These are phyloP conservation scores for Nanorana parkeri DNA, from an alignment of 2,113 vertebrate species.

Conservation along the genomic window DNA sequence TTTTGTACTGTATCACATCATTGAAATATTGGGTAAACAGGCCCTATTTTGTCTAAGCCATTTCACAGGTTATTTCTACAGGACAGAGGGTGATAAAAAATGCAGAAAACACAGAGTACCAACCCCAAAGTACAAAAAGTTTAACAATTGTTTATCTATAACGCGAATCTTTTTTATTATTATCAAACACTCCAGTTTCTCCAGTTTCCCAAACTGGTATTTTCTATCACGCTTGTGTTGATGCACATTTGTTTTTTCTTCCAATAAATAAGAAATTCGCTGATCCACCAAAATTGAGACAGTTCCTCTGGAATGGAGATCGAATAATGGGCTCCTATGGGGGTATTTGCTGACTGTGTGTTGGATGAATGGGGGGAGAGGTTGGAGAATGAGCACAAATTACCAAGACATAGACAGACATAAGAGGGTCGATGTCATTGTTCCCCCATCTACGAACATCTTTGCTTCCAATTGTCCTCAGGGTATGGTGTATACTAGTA, in stretches of 20 bases:
- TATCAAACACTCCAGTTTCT: slow-evolving; percentile 54
- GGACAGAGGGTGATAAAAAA: slow-evolving; percentile 60
- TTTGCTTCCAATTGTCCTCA: slow-evolving; percentile 74
- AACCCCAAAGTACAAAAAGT: slow-evolving; percentile 57
- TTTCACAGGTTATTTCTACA: slow-evolving; percentile 52
- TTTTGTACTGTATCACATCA: neutral
- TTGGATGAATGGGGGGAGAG: neutral
- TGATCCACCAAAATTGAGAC: slow-evolving; percentile 35
- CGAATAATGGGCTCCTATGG: slow-evolving; percentile 8
- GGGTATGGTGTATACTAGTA: slow-evolving; percentile 64
- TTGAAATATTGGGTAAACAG: slow-evolving; percentile 42
- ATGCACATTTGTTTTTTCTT: slow-evolving; percentile 43
- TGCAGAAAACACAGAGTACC: slow-evolving; percentile 54
- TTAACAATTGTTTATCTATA: neutral
- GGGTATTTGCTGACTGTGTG: slow-evolving; percentile 14
- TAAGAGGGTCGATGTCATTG: slow-evolving; percentile 69
- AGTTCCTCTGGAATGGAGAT: neutral
- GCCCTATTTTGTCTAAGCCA: slow-evolving; percentile 43
- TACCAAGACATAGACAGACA: slow-evolving; percentile 71
- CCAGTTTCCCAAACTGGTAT: slow-evolving; percentile 42
- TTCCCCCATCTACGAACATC: slow-evolving; percentile 64
- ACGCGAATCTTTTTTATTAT: slow-evolving; percentile 15
- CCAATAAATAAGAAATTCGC: slow-evolving; percentile 24
- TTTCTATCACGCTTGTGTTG: slow-evolving; percentile 22
- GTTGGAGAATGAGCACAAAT: slow-evolving; percentile 76